Percentiles rank a stretch among this genome's conserved stretches.
phyloP scores from a whole-genome alignment of 2,888 invertebrate species.

The Tipula helvola region DNA sequence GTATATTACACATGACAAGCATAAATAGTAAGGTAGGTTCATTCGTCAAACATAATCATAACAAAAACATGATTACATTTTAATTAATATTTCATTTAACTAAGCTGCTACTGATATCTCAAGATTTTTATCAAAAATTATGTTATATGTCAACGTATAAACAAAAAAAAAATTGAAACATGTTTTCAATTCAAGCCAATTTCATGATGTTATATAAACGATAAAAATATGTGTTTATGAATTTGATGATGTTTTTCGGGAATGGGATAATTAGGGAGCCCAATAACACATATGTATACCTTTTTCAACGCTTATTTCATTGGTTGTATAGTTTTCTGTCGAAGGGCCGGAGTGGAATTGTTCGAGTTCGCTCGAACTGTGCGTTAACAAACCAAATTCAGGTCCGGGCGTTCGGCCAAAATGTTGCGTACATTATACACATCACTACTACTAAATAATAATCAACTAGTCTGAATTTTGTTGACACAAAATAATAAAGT shows the following conservation, averaged over 20 bases:
- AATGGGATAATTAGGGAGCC: not conserved
- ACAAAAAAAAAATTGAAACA: not conserved
- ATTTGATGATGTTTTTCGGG: not conserved
- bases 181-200: not conserved
- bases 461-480: too few species aligned
- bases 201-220: not conserved
- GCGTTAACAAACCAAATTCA: too few species aligned
- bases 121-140: conserved; percentile 4
- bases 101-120: not conserved
- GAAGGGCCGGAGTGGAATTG: too few species aligned
- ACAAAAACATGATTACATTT: not conserved
- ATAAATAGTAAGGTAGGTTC: not conserved
- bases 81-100: not conserved
- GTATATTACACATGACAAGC: not conserved
- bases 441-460: too few species aligned
- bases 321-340: too few species aligned
- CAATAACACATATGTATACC: too few species aligned
- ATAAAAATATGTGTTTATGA: not conserved
- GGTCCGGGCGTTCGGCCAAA: too few species aligned
- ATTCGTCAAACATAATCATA: not conserved
- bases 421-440: too few species aligned
- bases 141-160: not conserved
- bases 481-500: too few species aligned
- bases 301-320: too few species aligned
- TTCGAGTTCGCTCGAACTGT: too few species aligned